Evolutionary conservation across 2,888 invertebrate genomes (phyloP), one percentile per base, ranked within the genome.

Genomic region (Acrobeloides nanus): DNA sequence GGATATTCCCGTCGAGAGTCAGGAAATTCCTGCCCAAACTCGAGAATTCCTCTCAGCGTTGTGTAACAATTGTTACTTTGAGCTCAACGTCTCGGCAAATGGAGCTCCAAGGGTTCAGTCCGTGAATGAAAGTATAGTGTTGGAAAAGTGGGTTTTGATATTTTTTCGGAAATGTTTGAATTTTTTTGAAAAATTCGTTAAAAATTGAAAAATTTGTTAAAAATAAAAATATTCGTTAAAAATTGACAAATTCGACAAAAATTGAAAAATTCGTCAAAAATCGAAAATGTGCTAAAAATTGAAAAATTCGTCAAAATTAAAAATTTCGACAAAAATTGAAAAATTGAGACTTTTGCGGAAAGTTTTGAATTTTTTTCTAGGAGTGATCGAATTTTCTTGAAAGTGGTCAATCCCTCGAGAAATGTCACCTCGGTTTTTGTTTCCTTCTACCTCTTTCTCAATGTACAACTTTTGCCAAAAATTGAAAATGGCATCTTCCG

Each of bases 41-140:
- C 48, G 61, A 49, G 65, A 64, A n/a, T 69, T 69, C 46, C 51
- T 71, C 1, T 55, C 64, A 17, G 62, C 64, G 6, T 57, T 71
- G 6, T 71, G 71, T 46, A 55, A 64, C 1, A 54, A 67, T 25
- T 71, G 71, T 50, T 68, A 59, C 48, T 71, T 71, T 50, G 55
- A 64, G 38, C 55, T 71, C 15, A 62, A 64, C 37, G 68, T 71
- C 3, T 58, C 61, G 18, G 66, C 70, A 3, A 61, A 61, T 25
- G 71, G 71, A 40, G 46, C 59, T 34, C 71, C 71, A 6, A 54
- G 59, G 3, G 53, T 71, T 8, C 35, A 48, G 23, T 62, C 64
- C 6, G 62, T 62, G 1, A 71, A 71, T 38, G 55, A 57, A 17
- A 59, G 58, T 8, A 50, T 69, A 12, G 57, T 66, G 12, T 37